Conservation (phyloP, 2,888 invertebrate species). For the Tenthredo mesomela region DNA sequence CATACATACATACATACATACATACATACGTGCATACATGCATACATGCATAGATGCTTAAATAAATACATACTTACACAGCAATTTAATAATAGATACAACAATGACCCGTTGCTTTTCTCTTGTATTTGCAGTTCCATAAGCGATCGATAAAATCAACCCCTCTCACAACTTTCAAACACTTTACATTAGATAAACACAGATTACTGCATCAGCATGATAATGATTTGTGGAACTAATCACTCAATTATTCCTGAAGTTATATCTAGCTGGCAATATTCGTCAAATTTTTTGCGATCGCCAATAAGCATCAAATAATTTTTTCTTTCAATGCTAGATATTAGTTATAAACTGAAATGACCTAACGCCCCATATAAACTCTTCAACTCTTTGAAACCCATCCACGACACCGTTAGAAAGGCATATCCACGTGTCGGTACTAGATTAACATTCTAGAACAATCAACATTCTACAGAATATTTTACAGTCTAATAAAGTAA, state of each 20-base stretch:
- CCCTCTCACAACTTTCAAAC: background rate
- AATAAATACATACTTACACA: background rate
- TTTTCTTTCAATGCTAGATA: background rate
- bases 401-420: background rate
- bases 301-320: background rate
- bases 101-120: background rate
- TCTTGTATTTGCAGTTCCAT: background rate
- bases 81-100: constrained; percentile 14
- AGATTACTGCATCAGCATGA: background rate
- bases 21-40: background rate
- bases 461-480: background rate
- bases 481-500: background rate
- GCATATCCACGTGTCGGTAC: background rate
- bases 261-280: background rate
- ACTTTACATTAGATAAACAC: background rate
- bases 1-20: background rate
- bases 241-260: background rate
- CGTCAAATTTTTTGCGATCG: background rate
- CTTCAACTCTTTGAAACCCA: background rate
- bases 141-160: constrained; percentile 5
- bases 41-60: background rate
- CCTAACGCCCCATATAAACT: background rate
- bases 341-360: background rate
- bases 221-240: background rate
- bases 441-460: background rate